Base-by-base conservation (phyloP, 2,113 vertebrate species). In the Salvelinus fontinalis region DNA sequence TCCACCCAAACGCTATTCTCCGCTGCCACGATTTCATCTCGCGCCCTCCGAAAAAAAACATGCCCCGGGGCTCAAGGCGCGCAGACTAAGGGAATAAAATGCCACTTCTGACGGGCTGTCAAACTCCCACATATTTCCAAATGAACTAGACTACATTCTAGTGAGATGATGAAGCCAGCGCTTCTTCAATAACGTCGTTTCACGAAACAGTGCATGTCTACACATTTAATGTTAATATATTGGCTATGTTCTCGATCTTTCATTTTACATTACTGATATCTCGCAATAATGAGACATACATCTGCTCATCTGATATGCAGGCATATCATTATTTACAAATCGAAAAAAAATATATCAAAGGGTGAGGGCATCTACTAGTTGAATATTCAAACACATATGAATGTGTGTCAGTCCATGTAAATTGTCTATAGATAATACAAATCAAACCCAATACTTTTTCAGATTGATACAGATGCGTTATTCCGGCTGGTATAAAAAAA, bases 401-500 rank as follows among this genome's bases (percentile, higher is more conserved):
- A 5, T 22, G 59, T 24, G 51, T 57, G 16, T 20, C 16, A 57
- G 54, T 62, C 18, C n/a, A 62, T 62, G 59, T 9, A 22, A 9
- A 12, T 22, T 62, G 13, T n/a, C 7, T 5, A 22, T 62, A 62
- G 6, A 62, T 22, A 11, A 79, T 59, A 22, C 27, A 39, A 31
- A 11, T 8, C 26, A 24, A 14, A 1, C 39, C 39, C 39, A 3
- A 44, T 44, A 6, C 27, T 22, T 13, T 57, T 75, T 39, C 39
- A 34, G 73, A 79, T 26, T 34, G 57, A 75, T 73, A 75, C 34
- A 24, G 67, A 75, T 26, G 60, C 9, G 39, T 44, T 9, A 3
- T 44, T 44, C 48, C 48, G 14, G 57, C 39, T 18, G 71, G 76
- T 92, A 92, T 94, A 44, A 44, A 44, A 92, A 94, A 94, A 92